Percentiles rank a stretch among this genome's conserved stretches.
Evolutionary conservation across 1,140 invertebrate species (phyloP).

Genomic region (Ganaspis sp.): DNA sequence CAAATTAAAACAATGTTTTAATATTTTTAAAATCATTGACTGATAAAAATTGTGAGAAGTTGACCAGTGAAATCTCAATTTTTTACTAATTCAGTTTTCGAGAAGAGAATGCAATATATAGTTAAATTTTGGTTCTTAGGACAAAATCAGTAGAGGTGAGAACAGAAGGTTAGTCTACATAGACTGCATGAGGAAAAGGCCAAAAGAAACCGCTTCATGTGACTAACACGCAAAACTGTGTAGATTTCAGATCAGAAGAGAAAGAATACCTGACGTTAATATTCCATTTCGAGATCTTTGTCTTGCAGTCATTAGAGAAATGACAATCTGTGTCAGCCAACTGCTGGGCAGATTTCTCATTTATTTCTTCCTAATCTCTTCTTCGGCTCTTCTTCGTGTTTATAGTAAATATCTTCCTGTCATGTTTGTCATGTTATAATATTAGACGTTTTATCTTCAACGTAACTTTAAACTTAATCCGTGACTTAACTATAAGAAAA

Average conservation of each 20-base stretch:
- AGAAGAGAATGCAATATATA: too few species aligned
- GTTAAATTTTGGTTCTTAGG: too few species aligned
- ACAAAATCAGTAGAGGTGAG: background rate
- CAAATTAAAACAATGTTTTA: too few species aligned
- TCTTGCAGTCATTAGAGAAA: conserved; percentile 31
- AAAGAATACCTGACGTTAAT: conserved; percentile 6
- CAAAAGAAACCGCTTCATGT: conserved; percentile 8
- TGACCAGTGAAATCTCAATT: too few species aligned
- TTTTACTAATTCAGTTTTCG: too few species aligned
- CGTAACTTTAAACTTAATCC: background rate
- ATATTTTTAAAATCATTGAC: too few species aligned
- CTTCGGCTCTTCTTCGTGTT: background rate
- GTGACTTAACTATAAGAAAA: background rate
- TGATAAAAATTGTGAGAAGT: too few species aligned
- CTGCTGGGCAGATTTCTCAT: conserved; percentile 5
- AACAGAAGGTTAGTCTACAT: background rate
- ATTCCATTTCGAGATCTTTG: background rate
- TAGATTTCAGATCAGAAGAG: background rate
- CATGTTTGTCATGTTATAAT: conserved; percentile 8
- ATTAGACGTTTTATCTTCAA: background rate
- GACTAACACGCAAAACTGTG: conserved; percentile 11
- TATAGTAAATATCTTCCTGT: background rate
- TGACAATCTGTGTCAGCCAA: conserved; percentile 31
- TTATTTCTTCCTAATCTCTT: conserved; percentile 3
- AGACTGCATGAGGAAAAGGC: background rate